These are phyloP conservation scores for Crocodylus rhombifer DNA, from an alignment of 2,797 vertebrate species.

Conservation along the genomic window DNA sequence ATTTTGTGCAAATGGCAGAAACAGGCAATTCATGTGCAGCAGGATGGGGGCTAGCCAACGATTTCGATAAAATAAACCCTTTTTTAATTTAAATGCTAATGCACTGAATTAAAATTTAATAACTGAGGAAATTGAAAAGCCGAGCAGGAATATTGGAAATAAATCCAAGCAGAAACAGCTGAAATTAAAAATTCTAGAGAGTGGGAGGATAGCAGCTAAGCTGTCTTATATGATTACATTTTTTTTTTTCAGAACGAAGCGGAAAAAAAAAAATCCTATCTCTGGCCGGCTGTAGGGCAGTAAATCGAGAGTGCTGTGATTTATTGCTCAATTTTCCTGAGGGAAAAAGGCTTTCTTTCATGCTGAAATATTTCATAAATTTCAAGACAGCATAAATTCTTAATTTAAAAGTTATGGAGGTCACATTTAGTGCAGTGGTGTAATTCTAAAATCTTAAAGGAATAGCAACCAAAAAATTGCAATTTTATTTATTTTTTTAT, in stretches of 20 bases:
- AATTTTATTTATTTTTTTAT: conserved; percentile 70
- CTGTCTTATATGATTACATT: conserved; percentile 97
- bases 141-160: conserved; percentile 99
- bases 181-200: conserved; percentile 99
- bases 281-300: conserved; percentile 89
- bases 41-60: conserved; percentile 85
- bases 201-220: conserved; percentile 94
- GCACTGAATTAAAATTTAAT: conserved; percentile 99
- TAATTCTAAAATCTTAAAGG: conserved; percentile 84
- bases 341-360: conserved; percentile 90
- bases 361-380: conserved; percentile 91
- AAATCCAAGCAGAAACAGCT: conserved; percentile 99
- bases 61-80: conserved; percentile 94
- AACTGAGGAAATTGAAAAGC: conserved; percentile 99
- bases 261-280: conserved; percentile 86
- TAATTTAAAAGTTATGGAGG: conserved; percentile 89
- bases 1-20: conserved; percentile 85
- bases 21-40: conserved; percentile 83
- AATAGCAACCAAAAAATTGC: conserved; percentile 70
- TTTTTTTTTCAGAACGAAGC: conserved; percentile 88
- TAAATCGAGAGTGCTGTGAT: conserved; percentile 96
- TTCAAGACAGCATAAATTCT: conserved; percentile 89
- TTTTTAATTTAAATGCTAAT: conserved; percentile 99
- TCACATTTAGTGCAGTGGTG: conserved; percentile 85
- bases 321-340: conserved; percentile 96